Percentiles rank a stretch among this genome's conserved stretches.
phyloP scores from a whole-genome alignment of 2,797 vertebrate species.

The Diplodus sargus region DNA sequence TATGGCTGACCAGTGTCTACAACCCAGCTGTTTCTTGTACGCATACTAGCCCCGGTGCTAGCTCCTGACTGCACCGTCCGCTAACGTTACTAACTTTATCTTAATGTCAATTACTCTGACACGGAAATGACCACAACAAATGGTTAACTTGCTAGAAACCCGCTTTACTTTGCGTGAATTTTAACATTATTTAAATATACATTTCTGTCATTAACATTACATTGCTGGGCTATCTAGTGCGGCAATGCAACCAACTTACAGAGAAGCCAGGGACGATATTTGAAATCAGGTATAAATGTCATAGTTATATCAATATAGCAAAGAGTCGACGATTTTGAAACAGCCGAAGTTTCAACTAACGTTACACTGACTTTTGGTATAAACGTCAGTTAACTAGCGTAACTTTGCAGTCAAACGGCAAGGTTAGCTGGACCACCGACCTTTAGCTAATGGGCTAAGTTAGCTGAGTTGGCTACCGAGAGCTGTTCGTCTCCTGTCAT shows the following conservation, averaged over 20 bases:
- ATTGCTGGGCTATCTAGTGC: slow-evolving; percentile 31
- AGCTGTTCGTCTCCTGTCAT: slow-evolving; percentile 7
- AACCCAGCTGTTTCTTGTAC: slow-evolving; percentile 64
- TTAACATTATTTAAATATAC: neutral
- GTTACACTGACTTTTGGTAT: neutral
- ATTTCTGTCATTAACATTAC: neutral
- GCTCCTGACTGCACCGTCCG: slow-evolving; percentile 24
- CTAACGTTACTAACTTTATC: slow-evolving; percentile 33
- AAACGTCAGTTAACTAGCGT: slow-evolving; percentile 4
- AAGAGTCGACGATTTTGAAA: neutral
- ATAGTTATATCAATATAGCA: fast-evolving
- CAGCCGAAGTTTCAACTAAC: neutral
- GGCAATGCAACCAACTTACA: slow-evolving; percentile 16
- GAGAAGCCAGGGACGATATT: neutral
- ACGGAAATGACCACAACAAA: neutral
- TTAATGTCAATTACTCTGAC: neutral
- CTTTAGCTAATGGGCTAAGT: slow-evolving; percentile 73
- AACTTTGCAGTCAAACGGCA: slow-evolving; percentile 53
- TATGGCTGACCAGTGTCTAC: slow-evolving; percentile 68
- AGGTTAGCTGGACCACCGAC: slow-evolving; percentile 76
- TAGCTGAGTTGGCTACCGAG: slow-evolving; percentile 60
- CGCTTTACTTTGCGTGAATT: neutral
- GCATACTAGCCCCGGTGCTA: slow-evolving; percentile 55
- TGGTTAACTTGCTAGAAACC: neutral
- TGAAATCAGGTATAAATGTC: neutral